Base-by-base conservation (phyloP, 1,140 invertebrate species). In the Cephus cinctus region DNA sequence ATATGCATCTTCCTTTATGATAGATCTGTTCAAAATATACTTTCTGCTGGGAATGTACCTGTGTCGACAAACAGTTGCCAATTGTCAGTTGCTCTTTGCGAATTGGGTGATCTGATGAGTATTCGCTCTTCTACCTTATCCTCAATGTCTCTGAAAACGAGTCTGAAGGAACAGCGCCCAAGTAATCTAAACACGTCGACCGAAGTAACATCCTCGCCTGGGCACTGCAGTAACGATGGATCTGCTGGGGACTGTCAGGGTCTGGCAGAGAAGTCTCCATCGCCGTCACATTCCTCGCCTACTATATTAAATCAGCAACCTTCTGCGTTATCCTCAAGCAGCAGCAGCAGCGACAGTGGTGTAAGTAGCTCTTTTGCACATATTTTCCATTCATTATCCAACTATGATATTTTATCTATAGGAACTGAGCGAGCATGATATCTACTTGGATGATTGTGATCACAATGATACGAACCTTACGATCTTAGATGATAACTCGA, bases 351-450 rank as follows among this genome's bases (percentile, higher is more conserved):
- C 18, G 73, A 77, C 38, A 73, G 67, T 61, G 73, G 69, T 23
- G 75, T 77, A 63, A 67, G 64, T 55, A n/a, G n/a, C n/a, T n/a
- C n/a, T n/a, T n/a, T 54, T 39, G 25, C 45, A 6, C 39, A 44
- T 55, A 15, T 50, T 21, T 46, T 35, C 32, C 36, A 21, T 15
- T 31, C 11, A 38, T 8, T 11, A 14, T 22, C 5, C 25, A 45
- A 18, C 36, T 51, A 21, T 35, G 2, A 40, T 39, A 47, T 21
- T 54, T 3, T 15, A 48, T 48, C 12, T 69, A 4, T 61, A 88
- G 86, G 84, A 86, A 61, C 67, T 88, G 16, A 88, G 82, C 63
- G 86, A 90, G 63, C 78, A 81, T 18, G 85, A 88, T 52, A 77
- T 78, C 41, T 83, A 80, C 57, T 73, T 81, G 21, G 81, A 85